Conservation (phyloP, 2,113 vertebrate genomes). For the Eudyptes chrysolophus region DNA sequence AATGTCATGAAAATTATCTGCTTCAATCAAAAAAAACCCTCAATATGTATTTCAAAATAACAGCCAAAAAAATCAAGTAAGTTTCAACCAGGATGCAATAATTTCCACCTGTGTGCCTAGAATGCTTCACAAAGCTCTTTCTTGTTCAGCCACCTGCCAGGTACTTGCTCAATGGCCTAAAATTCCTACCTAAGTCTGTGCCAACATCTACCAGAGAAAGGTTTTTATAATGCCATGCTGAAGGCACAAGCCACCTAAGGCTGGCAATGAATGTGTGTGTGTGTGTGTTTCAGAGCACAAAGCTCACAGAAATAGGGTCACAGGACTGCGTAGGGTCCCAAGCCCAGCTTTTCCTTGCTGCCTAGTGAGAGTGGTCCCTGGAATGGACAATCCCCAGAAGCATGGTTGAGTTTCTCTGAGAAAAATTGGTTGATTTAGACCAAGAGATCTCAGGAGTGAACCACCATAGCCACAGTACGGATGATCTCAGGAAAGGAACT, state of each 20-base stretch:
- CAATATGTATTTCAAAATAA: background rate
- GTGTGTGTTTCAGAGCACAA: background rate
- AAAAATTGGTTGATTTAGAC: background rate
- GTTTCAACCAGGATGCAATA: background rate
- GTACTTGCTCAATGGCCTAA: background rate
- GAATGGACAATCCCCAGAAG: background rate
- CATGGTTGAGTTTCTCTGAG: background rate
- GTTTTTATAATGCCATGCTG: background rate
- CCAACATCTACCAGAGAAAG: background rate
- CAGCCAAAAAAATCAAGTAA: background rate
- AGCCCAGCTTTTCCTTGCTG: background rate
- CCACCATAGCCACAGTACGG: background rate
- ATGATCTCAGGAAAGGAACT: background rate
- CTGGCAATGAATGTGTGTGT: background rate
- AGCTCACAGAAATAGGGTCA: accelerated
- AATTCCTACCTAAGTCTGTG: background rate
- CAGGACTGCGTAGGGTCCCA: background rate
- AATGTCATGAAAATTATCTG: background rate
- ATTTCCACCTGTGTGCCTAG: background rate
- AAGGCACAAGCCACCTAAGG: background rate
- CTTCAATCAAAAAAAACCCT: background rate
- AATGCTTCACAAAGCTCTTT: background rate
- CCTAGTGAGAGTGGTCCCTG: background rate
- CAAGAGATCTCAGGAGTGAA: background rate
- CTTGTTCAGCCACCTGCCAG: background rate